These are phyloP conservation scores for Drosophila barbarae DNA, from an alignment of 2,888 invertebrate genomes.

Conservation along the genomic window DNA sequence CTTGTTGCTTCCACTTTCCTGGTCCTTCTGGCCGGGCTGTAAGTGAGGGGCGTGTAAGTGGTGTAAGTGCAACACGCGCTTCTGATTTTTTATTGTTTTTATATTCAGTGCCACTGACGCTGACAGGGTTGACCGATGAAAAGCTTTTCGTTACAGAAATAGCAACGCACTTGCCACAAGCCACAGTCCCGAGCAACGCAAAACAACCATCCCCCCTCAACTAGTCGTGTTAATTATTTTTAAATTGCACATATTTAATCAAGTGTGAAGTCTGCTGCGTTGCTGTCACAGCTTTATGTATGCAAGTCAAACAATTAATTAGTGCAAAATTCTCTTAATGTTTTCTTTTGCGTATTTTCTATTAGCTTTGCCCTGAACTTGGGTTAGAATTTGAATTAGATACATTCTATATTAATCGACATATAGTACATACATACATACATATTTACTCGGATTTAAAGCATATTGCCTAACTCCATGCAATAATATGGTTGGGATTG, in stretches of 20 bases:
- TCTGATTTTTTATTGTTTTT: conserved; percentile 1
- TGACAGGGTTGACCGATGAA: conserved; percentile 25
- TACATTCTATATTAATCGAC: not conserved
- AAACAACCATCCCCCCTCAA: not conserved
- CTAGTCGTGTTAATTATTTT: conserved; percentile 52
- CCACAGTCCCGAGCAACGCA: conserved; percentile 13
- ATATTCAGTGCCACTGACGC: conserved; percentile 2
- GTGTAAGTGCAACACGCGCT: conserved; percentile 34
- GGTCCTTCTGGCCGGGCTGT: conserved; percentile 1
- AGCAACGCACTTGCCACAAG: conserved; percentile 37
- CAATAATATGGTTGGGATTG: not conserved
- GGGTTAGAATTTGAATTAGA: not conserved
- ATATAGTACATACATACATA: too few relatives aligned
- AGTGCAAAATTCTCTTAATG: conserved; percentile 20
- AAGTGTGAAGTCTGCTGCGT: conserved; percentile 50
- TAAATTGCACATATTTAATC: conserved; percentile 61
- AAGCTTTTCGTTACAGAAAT: conserved; percentile 33
- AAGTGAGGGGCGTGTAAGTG: not conserved
- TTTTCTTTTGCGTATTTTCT: not conserved
- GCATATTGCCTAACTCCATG: not conserved
- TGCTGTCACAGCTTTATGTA: conserved; percentile 19
- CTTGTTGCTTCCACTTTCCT: conserved; percentile 27
- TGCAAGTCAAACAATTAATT: conserved; percentile 45
- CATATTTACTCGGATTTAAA: not conserved
- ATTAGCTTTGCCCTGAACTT: conserved; percentile 19